Conservation (phyloP, 2,797 vertebrate species). For the Thamnophis elegans region DNA sequence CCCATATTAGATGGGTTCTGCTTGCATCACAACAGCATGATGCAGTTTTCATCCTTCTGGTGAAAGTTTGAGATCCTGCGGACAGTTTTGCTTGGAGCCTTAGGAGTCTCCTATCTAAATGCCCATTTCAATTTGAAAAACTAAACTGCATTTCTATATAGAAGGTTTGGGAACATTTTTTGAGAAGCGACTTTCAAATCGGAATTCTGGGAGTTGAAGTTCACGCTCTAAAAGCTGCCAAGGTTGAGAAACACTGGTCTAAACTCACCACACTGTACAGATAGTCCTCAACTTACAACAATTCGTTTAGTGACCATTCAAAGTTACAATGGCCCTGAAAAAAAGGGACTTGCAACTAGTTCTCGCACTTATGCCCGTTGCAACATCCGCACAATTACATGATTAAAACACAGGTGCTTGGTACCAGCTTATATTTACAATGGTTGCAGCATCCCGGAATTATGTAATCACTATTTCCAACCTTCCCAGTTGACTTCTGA, state of each 20-base stretch:
- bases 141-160: neutral
- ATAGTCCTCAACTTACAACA: neutral
- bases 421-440: neutral
- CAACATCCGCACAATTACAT: neutral
- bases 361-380: neutral
- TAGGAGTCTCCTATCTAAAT: neutral
- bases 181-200: neutral
- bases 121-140: neutral
- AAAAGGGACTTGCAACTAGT: neutral
- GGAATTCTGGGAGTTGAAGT: neutral
- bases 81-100: neutral
- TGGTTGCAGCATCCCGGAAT: neutral
- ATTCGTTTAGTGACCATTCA: neutral
- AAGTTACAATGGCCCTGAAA: neutral
- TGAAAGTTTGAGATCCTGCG: neutral
- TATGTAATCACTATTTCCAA: neutral
- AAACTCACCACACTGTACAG: neutral
- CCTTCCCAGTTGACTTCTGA: neutral
- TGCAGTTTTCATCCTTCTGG: neutral
- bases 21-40: neutral
- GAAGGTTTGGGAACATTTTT: neutral
- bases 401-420: neutral
- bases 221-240: neutral
- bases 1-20: neutral
- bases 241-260: neutral